Evolutionary conservation across 2,888 invertebrate genomes (phyloP).

Genomic region (Drosophila acutilabella): DNA sequence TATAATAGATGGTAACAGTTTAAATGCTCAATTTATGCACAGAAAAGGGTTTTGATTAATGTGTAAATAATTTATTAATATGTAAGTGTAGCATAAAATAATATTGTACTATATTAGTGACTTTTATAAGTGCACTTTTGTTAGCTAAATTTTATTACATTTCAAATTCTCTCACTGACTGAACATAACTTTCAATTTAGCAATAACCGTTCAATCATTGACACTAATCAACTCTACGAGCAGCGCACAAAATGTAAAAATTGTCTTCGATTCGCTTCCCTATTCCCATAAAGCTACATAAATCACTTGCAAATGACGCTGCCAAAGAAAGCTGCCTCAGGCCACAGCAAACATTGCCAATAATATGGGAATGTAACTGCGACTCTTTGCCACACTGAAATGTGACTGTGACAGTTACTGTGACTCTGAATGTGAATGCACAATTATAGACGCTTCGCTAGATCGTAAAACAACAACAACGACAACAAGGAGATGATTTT

Average conservation of each 20-base stretch:
- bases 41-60: too few relatives aligned
- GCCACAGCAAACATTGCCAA: constrained; percentile 32
- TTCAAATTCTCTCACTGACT: not conserved
- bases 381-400: constrained; percentile 43
- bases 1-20: constrained; percentile 57
- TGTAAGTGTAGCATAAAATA: too few relatives aligned
- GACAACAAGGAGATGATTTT: constrained; percentile 27
- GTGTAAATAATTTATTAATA: too few relatives aligned
- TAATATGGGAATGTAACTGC: constrained; percentile 56
- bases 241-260: constrained; percentile 51
- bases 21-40: constrained; percentile 14
- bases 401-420: constrained; percentile 35
- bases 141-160: not conserved
- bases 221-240: constrained; percentile 67
- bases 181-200: constrained; percentile 42
- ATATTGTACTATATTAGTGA: too few relatives aligned
- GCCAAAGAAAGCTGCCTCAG: constrained; percentile 40
- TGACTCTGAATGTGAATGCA: constrained; percentile 67
- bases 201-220: constrained; percentile 74
- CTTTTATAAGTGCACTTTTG: too few relatives aligned
- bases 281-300: constrained; percentile 59
- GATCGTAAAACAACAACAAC: constrained; percentile 71
- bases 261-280: constrained; percentile 24
- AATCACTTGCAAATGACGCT: constrained; percentile 79
- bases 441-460: constrained; percentile 76